Conservation (phyloP, 1,140 invertebrate species). For the Lepeophtheirus salmonis region DNA sequence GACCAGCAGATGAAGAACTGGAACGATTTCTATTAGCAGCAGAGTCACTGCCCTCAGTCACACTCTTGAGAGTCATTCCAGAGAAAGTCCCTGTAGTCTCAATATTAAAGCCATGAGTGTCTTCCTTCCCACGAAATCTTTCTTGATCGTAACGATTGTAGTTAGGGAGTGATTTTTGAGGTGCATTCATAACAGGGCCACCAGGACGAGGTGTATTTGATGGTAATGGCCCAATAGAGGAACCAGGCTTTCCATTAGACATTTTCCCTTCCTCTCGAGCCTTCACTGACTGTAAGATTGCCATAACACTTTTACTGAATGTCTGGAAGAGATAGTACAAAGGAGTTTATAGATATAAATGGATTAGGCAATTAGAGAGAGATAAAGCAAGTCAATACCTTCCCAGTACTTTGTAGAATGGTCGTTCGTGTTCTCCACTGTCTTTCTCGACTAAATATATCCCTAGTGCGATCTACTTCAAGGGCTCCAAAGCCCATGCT, state of each 20-base stretch:
- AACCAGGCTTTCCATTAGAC: conserved; percentile 25
- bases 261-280: conserved; percentile 69
- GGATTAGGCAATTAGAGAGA: not conserved
- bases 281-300: conserved; percentile 74
- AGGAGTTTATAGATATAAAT: not conserved
- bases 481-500: conserved; percentile 39
- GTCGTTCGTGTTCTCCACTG: conserved; percentile 88
- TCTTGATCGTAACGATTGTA: conserved; percentile 99
- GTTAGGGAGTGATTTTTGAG: conserved; percentile 1
- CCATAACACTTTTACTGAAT: conserved; percentile 85
- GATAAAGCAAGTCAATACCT: conserved; percentile 34
- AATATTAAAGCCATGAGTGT: conserved; percentile 94
- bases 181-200: conserved; percentile 28
- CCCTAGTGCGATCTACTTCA: conserved; percentile 42
- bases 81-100: conserved; percentile 94
- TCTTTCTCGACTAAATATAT: conserved; percentile 80
- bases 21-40: not conserved
- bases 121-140: conserved; percentile 50
- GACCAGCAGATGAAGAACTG: not conserved
- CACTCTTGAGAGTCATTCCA: conserved; percentile 89
- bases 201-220: conserved; percentile 47
- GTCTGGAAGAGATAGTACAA: conserved; percentile 32
- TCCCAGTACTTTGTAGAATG: conserved; percentile 82
- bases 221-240: conserved; percentile 41
- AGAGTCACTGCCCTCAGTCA: conserved; percentile 79